phyloP scores from a whole-genome alignment of 2,113 vertebrate species.

The Heliornis fulica region DNA sequence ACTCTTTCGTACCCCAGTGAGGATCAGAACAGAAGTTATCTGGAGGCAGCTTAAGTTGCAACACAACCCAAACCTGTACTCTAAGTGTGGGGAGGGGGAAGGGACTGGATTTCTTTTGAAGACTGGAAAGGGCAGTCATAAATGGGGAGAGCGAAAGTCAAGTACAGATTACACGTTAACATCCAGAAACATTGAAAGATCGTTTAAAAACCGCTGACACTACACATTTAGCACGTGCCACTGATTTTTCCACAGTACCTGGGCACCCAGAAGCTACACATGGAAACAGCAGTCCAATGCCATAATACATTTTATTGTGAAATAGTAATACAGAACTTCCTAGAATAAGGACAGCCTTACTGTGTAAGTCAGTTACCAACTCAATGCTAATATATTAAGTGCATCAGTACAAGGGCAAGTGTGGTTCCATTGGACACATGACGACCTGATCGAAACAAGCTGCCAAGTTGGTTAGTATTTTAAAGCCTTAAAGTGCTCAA shows the following conservation, averaged over 20 bases:
- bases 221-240: constrained; percentile 58
- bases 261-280: constrained; percentile 63
- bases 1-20: constrained; percentile 70
- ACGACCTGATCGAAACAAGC: constrained; percentile 65
- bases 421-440: constrained; percentile 58
- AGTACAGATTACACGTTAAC: constrained; percentile 63
- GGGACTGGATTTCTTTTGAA: constrained; percentile 56
- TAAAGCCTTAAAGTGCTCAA: constrained; percentile 74
- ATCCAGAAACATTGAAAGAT: constrained; percentile 66
- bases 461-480: constrained; percentile 67
- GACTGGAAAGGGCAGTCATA: constrained; percentile 57
- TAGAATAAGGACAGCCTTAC: constrained; percentile 41
- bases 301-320: constrained; percentile 64
- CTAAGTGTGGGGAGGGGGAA: constrained; percentile 44
- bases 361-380: constrained; percentile 19
- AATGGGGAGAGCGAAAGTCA: constrained; percentile 61
- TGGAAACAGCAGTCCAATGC: constrained; percentile 69
- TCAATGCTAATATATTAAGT: constrained; percentile 61
- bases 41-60: constrained; percentile 70
- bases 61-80: constrained; percentile 73
- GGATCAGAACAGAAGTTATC: constrained; percentile 59
- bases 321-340: constrained; percentile 65
- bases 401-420: constrained; percentile 62
- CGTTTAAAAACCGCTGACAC: constrained; percentile 46
- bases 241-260: constrained; percentile 60